Percentiles rank a stretch among this genome's conserved stretches.
Conservation (phyloP, 2,888 invertebrate genomes). For the Aleiodes leptofemur region DNA sequence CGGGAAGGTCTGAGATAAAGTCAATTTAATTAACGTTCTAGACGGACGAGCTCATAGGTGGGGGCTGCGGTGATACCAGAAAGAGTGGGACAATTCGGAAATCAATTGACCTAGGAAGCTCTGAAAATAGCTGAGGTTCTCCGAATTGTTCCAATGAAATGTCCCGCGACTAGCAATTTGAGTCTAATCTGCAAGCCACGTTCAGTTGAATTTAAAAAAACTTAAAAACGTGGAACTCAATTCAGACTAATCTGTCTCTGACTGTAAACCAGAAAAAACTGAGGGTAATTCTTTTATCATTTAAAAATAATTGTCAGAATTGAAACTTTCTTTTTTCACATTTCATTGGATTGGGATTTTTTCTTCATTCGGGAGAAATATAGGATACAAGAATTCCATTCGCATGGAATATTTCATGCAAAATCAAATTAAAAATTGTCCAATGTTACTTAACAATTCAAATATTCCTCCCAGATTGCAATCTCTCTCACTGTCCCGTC, state of each 20-base stretch:
- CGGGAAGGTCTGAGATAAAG: conserved; percentile 62
- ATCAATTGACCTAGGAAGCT: conserved; percentile 42
- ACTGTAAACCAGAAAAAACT: conserved; percentile 54
- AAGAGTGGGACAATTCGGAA: conserved; percentile 54
- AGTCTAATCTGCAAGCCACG: conserved; percentile 63
- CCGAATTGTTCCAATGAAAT: conserved; percentile 61
- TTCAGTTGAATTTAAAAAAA: conserved; percentile 5
- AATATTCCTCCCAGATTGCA: conserved; percentile 35
- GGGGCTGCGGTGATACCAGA: conserved; percentile 62
- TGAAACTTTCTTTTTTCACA: background rate
- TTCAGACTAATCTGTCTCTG: conserved; percentile 65
- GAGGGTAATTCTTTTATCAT: conserved; percentile 53
- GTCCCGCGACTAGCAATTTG: conserved; percentile 63
- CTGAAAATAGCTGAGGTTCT: conserved; percentile 55
- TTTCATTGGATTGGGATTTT: too few relatives aligned
- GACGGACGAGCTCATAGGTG: conserved; percentile 57
- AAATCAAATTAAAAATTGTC: conserved; percentile 36
- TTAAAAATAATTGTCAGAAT: background rate
- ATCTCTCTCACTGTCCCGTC: conserved; percentile 40
- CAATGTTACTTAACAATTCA: conserved; percentile 46
- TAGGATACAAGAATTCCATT: background rate
- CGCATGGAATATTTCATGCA: conserved; percentile 27
- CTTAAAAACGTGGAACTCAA: conserved; percentile 59
- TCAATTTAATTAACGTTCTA: conserved; percentile 57
- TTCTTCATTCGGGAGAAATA: background rate